Percentiles rank a stretch among this genome's conserved stretches.
Evolutionary conservation across 2,113 vertebrate species (phyloP).

Genomic region (Neodon shergylaensis): DNA sequence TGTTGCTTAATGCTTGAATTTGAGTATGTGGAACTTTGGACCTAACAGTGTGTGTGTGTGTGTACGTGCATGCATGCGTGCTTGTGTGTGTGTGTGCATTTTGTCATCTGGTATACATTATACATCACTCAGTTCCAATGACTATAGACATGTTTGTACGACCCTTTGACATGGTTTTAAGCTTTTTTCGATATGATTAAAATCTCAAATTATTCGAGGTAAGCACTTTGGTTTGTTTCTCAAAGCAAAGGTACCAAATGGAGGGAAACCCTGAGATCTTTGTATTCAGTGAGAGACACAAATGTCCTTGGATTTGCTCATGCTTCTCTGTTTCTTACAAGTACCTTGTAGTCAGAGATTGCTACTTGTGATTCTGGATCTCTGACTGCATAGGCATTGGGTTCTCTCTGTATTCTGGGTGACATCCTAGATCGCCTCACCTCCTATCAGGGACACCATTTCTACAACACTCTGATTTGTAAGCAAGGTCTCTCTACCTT

Average conservation of each 20-base stretch:
- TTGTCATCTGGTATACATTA: background rate
- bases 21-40: background rate
- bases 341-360: background rate
- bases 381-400: background rate
- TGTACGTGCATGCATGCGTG: background rate
- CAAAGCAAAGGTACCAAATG: background rate
- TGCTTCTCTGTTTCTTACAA: background rate
- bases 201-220: conserved; percentile 1
- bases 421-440: background rate
- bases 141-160: background rate
- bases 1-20: background rate
- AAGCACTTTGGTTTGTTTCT: background rate
- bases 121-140: background rate
- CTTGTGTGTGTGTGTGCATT: background rate
- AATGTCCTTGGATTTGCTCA: background rate
- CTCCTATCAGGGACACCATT: too few species aligned
- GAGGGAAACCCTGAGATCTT: background rate
- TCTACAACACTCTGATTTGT: background rate
- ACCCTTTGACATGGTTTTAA: background rate
- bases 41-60: background rate
- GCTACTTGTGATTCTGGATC: background rate
- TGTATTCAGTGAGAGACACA: background rate
- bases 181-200: background rate
- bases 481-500: background rate
- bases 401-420: background rate